Evolutionary conservation across 2,888 invertebrate genomes (phyloP).

Genomic region (Rutpela maculata): DNA sequence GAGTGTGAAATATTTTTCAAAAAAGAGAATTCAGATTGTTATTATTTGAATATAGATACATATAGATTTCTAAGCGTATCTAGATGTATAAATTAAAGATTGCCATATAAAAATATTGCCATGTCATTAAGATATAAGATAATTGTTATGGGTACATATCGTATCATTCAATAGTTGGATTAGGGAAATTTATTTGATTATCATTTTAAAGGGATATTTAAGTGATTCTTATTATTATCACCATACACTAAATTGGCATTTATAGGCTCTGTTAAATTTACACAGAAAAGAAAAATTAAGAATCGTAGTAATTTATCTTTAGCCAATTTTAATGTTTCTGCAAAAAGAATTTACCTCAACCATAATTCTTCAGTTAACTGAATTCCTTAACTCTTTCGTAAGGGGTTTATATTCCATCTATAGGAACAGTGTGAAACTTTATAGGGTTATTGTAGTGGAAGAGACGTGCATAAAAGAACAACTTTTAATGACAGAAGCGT

Average conservation of each 20-base stretch:
- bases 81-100: not conserved
- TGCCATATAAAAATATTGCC: not conserved
- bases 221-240: not conserved
- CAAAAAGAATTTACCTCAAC: too few species aligned
- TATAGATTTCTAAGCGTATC: not conserved
- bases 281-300: not conserved
- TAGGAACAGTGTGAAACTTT: too few species aligned
- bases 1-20: not conserved
- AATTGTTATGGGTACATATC: not conserved
- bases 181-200: not conserved
- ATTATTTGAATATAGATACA: not conserved
- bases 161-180: not conserved
- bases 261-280: too few species aligned
- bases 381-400: too few species aligned
- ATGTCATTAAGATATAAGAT: not conserved
- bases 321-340: too few species aligned
- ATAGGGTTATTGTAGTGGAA: too few species aligned
- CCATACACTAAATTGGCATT: not conserved
- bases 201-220: not conserved
- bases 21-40: not conserved
- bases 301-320: too few species aligned
- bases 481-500: too few species aligned
- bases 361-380: too few species aligned
- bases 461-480: too few species aligned
- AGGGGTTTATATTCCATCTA: too few species aligned